Base-by-base conservation (phyloP, 1,140 invertebrate species). In the Idris sp. region DNA sequence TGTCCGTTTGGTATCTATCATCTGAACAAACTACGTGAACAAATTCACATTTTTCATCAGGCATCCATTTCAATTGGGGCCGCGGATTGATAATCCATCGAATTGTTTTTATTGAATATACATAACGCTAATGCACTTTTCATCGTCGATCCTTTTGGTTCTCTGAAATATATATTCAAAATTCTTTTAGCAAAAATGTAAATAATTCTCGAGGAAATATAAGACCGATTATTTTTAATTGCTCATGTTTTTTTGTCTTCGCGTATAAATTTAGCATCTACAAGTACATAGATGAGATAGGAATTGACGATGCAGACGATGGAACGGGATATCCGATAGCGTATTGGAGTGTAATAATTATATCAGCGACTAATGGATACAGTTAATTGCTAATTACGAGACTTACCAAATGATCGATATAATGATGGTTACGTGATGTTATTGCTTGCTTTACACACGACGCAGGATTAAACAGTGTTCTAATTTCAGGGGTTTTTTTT, bases 331-430 rank as follows among this genome's bases (percentile, higher is more conserved):
- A 81, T 82, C 81, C 79, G 78, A 75, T 59, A 65, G 59, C 58
- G 64, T 77, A 80, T 82, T 80, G 83, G 82, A 82, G 85, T 83
- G 82, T 84, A 82, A 83, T 87, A 86, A 87, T 87, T 86, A 87
- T 87, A 87, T 87, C 84, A 85, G 79, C 77, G 80, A 84, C 86
- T 87, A 87, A 87, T 87, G 86, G 85, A 85, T 87, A 86, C 86
- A 87, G 85, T 87, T 87, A 86, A 87, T 87, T 87, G 84, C 86
- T 87, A 87, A 87, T 87, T 87, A 87, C 86, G 83, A 84, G 83
- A 81, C 85, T 84, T 86, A 81, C 81, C 82, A 80, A 87, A 87
- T 87, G 85, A 87, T 87, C 85, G 85, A 87, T 87, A 87, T 81
- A 81, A 81, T 81, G 77, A 82, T 81, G 79, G 81, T 80, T 81